Base-by-base conservation (phyloP, 2,888 invertebrate species). In the Chydorus sphaericus region DNA sequence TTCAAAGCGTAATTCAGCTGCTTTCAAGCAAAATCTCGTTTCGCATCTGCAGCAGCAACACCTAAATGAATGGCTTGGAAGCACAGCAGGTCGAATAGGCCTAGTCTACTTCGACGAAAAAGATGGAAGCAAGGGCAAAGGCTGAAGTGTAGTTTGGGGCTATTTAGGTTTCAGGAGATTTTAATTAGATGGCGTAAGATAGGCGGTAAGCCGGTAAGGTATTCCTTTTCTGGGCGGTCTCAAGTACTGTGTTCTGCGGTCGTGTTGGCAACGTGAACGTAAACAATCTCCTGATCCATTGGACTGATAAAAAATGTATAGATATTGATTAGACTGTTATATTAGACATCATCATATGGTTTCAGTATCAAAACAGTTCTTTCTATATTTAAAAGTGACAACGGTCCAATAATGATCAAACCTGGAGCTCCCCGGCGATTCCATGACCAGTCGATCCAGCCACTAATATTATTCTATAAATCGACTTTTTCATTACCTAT, bases 141-240 rank as follows among this genome's bases (percentile, higher is more conserved):
- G 77, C 77, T 61, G 77, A 77, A 1, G 73, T 75, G 61, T 74
- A 77, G 8, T 29, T 30, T 4, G 20, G 29, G 14, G 56, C 23
- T 53, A 64, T 64, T 44, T 60, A 63, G 28, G 48, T 44, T 8
- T 38, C 57, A 6, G 61, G 62, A 44, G 58, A 5, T 26, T 64
- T 60, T 2, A 61, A 56, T 18, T 61, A 53, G 31, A 57, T 63
- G 64, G 10, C 77, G 64, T 71, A 76, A 4, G 77, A 72, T 2
- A 79, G 78, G 57, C 79, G 68, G 1, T 70, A 68, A 67, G n/a
- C n/a, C n/a, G n/a, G n/a, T n/a, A n/a, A 73, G 75, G 57, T 73
- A 76, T 65, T 77, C 70, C 48, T 79, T 77, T 65, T 80, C 80
- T 4, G 79, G 78, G 51, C 79, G 68, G 2, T 77, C 78, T 79